phyloP scores from a whole-genome alignment of 2,888 invertebrate species.

The Smittia sp. region DNA sequence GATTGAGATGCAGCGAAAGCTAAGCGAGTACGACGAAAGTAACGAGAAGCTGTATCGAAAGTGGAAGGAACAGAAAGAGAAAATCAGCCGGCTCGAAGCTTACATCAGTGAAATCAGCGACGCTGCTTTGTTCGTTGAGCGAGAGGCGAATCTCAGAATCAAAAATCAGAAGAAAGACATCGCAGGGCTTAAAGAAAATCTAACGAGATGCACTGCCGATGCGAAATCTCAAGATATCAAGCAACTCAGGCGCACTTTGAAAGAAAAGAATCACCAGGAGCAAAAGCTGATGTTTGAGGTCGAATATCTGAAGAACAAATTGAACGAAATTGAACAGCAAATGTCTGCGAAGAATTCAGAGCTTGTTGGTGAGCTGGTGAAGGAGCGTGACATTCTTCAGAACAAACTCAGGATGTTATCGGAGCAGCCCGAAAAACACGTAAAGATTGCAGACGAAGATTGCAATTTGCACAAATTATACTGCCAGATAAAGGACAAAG shows the following conservation, averaged over 20 bases:
- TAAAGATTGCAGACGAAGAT: background rate
- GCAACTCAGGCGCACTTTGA: background rate
- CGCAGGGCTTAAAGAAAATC: slow-evolving; percentile 17
- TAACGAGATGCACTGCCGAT: background rate
- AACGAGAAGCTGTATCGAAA: background rate
- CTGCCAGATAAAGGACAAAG: slow-evolving; percentile 30
- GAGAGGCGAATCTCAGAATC: slow-evolving; percentile 69
- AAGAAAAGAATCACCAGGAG: slow-evolving; percentile 28
- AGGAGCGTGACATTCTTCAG: slow-evolving; percentile 26
- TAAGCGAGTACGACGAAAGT: background rate
- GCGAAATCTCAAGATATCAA: background rate
- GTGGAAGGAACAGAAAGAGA: slow-evolving; percentile 61
- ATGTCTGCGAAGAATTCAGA: slow-evolving; percentile 1
- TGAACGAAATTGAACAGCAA: background rate
- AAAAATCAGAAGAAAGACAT: slow-evolving; percentile 31
- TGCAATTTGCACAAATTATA: slow-evolving; percentile 17
- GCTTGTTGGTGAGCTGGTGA: slow-evolving; percentile 8
- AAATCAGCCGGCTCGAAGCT: slow-evolving; percentile 67
- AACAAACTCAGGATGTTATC: slow-evolving; percentile 5
- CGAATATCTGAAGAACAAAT: slow-evolving; percentile 28
- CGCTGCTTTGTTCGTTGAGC: slow-evolving; percentile 71
- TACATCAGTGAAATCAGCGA: slow-evolving; percentile 71
- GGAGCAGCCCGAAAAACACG: background rate
- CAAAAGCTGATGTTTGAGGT: slow-evolving; percentile 32
- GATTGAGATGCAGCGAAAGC: slow-evolving; percentile 54